Evolutionary conservation across 1,140 invertebrate species (phyloP), one percentile per base, ranked within the genome.

Genomic region (Scaptomyza hsui): DNA sequence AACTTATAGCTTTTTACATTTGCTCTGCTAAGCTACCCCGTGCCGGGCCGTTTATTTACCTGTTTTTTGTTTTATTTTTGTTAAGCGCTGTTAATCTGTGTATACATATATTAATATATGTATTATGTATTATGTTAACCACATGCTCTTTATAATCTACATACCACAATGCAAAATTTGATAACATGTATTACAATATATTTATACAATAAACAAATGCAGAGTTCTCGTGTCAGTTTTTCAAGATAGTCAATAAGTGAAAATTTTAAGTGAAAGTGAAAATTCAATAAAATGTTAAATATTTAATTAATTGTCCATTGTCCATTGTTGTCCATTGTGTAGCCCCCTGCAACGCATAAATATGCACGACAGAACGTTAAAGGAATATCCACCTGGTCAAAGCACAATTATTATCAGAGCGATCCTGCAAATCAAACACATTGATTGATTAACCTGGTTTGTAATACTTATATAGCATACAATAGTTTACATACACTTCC

Each of bases 171-270:
- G 12, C 32, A 37, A n/a, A 78, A 75, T 78, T 78, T 78, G 47
- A 82, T 72, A 83, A 85, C 59, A 73, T 60, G 45, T 71, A 78
- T 79, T 69, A 83, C 49, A 83, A 75, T 85, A 83, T 83, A 85
- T 83, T 83, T 83, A 76, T 83, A 85, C 79, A 78, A 78, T 67
- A 83, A 83, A 72, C 56, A 71, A 68, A 60, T 47, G 61, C 52
- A 10, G 29, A 57, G 45, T 45, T 65, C 24, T 45, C 29, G 29
- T 9, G 12, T 15, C 44, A 57, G 15, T 21, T 41, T n/a, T 21
- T 15, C 3, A 32, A 19, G 24, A 21, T 5, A 49, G 5, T 39
- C 60, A 21, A 70, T n/a, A n/a, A n/a, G n/a, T 75, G 70, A 32
- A 55, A 2, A 72, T 59, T 59, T 53, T 60, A 72, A 57, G 59